Evolutionary conservation across 2,888 invertebrate species (phyloP), one percentile per base, ranked within the genome.

Genomic region (Brachylomia viminalis): DNA sequence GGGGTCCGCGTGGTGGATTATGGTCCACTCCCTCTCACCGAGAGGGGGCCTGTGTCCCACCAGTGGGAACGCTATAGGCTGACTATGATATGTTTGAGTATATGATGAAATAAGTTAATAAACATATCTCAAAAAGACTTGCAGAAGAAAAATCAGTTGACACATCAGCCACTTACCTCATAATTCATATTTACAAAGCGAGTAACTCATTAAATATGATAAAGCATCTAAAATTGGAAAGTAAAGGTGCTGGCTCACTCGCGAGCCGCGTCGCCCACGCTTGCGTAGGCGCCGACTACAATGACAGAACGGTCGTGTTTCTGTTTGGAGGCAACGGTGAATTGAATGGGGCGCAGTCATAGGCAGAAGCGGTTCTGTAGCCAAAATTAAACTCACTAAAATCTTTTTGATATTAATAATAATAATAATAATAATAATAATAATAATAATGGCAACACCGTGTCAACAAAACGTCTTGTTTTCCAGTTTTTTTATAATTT

Each of bases 151-250:
- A 67, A 58, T 67, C 52, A 64, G 69, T 61, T 6, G 33, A 52
- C 56, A 67, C 64, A 72, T 61, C 70, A 77, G 38, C 71, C 33
- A 45, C 66, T 54, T 65, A 64, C 56, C 77, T 70, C 77, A 85
- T 77, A 76, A 85, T 83, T 79, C 81, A 85, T 72, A 73, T 65
- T 59, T 70, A 86, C 81, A 83, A 86, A 78, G 75, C 80, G 72
- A 75, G 65, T 70, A 80, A 81, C 79, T 82, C 75, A 80, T 84
- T 77, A 83, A 71, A 76, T 68, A 85, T 65, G 83, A 80, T 83
- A 87, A 76, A 83, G 77, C 83, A 85, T 90, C 92, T 92, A 91
- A 93, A 94, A 93, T 94, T 95, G 92, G 94, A 95, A 94, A 95
- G 93, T 93, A 90, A 91, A 92, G 90, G 89, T 90, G 89, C 77